Evolutionary conservation across 2,113 vertebrate genomes (phyloP).

Genomic region (Microtus montanus): DNA sequence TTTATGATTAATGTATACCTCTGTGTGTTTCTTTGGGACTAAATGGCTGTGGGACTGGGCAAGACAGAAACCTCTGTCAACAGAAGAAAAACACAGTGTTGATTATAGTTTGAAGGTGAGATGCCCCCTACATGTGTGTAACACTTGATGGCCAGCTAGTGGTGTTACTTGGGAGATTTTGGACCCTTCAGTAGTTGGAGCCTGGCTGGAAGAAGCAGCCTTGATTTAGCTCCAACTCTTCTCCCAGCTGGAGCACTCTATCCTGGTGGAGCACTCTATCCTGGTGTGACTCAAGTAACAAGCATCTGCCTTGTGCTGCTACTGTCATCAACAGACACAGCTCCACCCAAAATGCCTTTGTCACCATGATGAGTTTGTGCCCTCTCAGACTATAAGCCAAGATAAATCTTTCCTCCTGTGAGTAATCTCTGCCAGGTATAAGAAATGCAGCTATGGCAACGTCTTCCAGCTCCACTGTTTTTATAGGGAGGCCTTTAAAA

Average conservation of each 20-base stretch:
- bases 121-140: neutral
- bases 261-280: neutral
- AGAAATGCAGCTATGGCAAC: neutral
- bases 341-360: neutral
- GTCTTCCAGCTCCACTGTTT: neutral
- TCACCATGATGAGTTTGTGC: neutral
- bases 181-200: neutral
- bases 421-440: neutral
- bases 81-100: too few species aligned
- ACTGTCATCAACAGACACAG: neutral
- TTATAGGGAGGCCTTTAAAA: neutral
- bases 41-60: too few species aligned
- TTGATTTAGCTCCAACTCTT: neutral
- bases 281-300: neutral
- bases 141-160: neutral
- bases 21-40: too few species aligned
- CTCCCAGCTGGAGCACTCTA: too few species aligned
- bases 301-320: neutral
- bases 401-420: neutral
- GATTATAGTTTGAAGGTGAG: neutral
- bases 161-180: neutral
- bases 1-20: too few species aligned
- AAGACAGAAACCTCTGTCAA: too few species aligned
- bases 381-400: neutral
- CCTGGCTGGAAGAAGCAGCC: neutral